These are phyloP conservation scores for Macaria notata DNA, from an alignment of 2,888 invertebrate genomes.

Conservation along the genomic window DNA sequence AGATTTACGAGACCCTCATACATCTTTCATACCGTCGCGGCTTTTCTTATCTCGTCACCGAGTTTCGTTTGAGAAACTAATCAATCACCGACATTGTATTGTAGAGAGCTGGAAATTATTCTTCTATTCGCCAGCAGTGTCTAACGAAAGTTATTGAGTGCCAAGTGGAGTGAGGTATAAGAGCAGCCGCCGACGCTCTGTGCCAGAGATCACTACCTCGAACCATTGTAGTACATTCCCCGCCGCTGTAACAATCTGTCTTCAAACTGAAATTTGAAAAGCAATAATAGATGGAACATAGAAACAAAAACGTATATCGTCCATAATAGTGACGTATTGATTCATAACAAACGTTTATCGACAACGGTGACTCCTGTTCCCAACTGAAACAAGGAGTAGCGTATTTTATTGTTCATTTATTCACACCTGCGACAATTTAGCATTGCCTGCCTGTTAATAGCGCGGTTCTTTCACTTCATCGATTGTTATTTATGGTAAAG, in stretches of 20 bases:
- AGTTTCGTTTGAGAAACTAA: slow-evolving; percentile 28
- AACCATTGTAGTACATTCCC: slow-evolving; percentile 70
- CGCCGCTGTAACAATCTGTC: slow-evolving; percentile 70
- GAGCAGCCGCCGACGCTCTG: slow-evolving; percentile 64
- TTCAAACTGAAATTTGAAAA: slow-evolving; percentile 60
- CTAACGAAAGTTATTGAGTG: slow-evolving; percentile 68
- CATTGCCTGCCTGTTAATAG: slow-evolving; percentile 36
- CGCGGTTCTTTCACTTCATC: slow-evolving; percentile 42
- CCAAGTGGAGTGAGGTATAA: slow-evolving; percentile 72
- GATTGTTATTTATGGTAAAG: slow-evolving; percentile 36
- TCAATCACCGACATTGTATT: slow-evolving; percentile 44
- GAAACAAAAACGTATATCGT: slow-evolving; percentile 40
- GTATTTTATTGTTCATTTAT: slow-evolving; percentile 42
- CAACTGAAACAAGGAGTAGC: slow-evolving; percentile 26
- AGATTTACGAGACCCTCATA: slow-evolving; percentile 15
- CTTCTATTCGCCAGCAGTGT: slow-evolving; percentile 52
- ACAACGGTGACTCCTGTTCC: slow-evolving; percentile 10
- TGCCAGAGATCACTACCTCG: slow-evolving; percentile 72
- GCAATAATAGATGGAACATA: slow-evolving; percentile 50
- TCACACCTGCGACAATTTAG: slow-evolving; percentile 42
- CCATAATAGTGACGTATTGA: slow-evolving; percentile 37
- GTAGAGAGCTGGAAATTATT: slow-evolving; percentile 55
- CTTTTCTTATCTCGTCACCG: slow-evolving; percentile 20
- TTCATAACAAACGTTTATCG: slow-evolving; percentile 21
- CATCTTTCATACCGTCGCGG: slow-evolving; percentile 17